phyloP scores from a whole-genome alignment of 92 coral and sea anemone species.

The Blastomussa wellsi region DNA sequence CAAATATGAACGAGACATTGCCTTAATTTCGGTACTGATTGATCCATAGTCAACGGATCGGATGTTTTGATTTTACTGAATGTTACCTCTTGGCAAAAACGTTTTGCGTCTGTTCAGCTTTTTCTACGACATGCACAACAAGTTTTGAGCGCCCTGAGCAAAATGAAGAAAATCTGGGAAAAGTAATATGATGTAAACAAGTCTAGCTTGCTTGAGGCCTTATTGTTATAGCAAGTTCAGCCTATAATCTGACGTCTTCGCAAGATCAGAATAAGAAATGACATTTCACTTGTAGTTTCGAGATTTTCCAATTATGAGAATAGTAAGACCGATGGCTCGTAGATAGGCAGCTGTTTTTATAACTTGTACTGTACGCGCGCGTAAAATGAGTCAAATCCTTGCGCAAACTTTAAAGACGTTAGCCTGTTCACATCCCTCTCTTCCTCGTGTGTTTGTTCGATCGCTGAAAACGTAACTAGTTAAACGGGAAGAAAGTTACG shows the following conservation, averaged over 20 bases:
- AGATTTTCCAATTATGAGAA: background rate
- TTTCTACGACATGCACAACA: too few species aligned
- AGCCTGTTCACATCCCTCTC: background rate
- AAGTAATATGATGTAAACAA: background rate
- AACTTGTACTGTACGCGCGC: background rate
- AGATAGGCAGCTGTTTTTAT: background rate
- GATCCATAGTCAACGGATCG: background rate
- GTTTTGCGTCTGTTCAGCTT: background rate
- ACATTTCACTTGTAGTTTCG: background rate
- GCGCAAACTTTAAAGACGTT: background rate
- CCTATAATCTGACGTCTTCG: background rate
- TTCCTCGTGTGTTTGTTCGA: too few species aligned
- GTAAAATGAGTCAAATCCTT: background rate
- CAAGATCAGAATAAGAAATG: background rate
- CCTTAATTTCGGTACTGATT: background rate
- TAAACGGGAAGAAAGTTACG: too few species aligned
- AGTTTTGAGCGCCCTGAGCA: background rate
- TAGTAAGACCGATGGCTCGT: background rate
- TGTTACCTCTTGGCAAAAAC: background rate
- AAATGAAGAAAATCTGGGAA: background rate
- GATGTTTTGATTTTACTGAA: background rate
- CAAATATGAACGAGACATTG: background rate
- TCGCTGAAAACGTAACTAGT: too few species aligned
- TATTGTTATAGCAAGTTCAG: background rate
- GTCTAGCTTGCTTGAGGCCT: background rate